Conservation (phyloP, 2,888 invertebrate species). For the Panopea generosa region DNA sequence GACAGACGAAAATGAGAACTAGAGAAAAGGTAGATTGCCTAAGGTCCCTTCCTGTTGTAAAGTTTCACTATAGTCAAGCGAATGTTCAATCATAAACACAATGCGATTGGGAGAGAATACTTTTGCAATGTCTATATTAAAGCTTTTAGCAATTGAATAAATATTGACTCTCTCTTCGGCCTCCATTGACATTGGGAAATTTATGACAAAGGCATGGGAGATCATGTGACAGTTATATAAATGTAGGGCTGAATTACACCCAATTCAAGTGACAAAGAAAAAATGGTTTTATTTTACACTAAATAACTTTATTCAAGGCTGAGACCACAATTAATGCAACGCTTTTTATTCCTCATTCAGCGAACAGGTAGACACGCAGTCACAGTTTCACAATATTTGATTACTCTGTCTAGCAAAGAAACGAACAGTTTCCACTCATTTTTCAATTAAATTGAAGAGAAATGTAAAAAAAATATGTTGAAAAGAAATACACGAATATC, state of each 20-base stretch:
- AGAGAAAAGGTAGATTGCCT: constrained; percentile 25
- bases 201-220: constrained; percentile 52
- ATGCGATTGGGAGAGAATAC: constrained; percentile 50
- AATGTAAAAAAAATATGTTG: too few relatives aligned
- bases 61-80: constrained; percentile 26
- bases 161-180: constrained; percentile 57
- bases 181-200: constrained; percentile 56
- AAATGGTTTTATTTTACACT: constrained; percentile 53
- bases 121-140: constrained; percentile 63
- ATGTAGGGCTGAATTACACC: constrained; percentile 59
- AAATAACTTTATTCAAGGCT: constrained; percentile 42
- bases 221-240: constrained; percentile 60
- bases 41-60: constrained; percentile 31
- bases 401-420: too few relatives aligned
- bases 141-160: constrained; percentile 63
- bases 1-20: background rate
- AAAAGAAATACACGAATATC: too few relatives aligned
- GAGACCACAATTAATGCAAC: constrained; percentile 36
- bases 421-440: too few relatives aligned
- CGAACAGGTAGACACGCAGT: background rate
- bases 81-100: constrained; percentile 44
- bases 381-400: background rate
- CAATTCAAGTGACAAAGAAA: constrained; percentile 53
- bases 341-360: constrained; percentile 5
- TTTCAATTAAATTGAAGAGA: too few relatives aligned